Percentiles rank a stretch among this genome's conserved stretches.
phyloP scores from a whole-genome alignment of 2,113 vertebrate genomes.

The Rattus norvegicus region DNA sequence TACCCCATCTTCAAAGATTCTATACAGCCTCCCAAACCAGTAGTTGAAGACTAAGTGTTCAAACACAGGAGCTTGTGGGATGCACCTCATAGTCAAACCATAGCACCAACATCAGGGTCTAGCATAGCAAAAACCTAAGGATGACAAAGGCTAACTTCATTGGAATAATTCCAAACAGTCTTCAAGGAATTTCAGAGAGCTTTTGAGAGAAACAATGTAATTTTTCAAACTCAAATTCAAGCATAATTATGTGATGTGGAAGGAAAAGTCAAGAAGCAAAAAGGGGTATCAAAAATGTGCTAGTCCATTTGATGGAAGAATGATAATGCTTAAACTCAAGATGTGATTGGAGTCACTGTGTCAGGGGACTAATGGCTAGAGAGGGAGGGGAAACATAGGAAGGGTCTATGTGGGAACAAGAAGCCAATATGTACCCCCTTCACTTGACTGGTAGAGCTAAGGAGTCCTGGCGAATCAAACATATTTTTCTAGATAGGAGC shows the following conservation, averaged over 20 bases:
- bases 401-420: background rate
- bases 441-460: background rate
- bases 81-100: background rate
- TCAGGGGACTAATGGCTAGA: no score
- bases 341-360: no score
- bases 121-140: background rate
- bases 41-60: background rate
- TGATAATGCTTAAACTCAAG: background rate
- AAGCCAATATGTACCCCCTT: background rate
- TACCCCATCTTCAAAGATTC: background rate
- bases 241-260: background rate
- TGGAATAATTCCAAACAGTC: background rate
- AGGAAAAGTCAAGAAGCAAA: background rate
- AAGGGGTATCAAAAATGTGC: background rate
- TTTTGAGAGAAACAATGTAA: background rate
- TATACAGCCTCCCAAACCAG: background rate
- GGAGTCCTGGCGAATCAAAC: background rate
- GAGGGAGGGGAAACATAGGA: background rate
- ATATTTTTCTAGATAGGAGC: background rate
- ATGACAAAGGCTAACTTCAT: background rate
- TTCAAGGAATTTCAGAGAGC: background rate
- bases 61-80: background rate
- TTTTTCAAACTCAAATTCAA: conserved; percentile 22
- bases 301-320: background rate
- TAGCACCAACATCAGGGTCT: background rate